These are phyloP conservation scores for Coturnix japonica DNA, from an alignment of 2,113 vertebrate genomes.

Conservation along the genomic window DNA sequence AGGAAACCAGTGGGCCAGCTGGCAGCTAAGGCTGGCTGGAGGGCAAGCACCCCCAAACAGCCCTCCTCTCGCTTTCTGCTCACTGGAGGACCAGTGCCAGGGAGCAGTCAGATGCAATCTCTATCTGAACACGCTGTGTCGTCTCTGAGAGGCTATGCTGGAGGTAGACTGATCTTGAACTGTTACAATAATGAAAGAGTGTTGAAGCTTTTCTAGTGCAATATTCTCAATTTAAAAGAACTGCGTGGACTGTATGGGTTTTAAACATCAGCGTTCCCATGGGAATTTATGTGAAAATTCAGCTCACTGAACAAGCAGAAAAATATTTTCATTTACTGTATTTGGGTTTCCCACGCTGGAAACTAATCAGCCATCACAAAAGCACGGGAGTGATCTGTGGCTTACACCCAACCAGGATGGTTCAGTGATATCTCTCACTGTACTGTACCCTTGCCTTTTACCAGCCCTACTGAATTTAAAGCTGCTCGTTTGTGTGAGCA, in stretches of 20 bases:
- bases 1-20: not conserved
- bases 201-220: not conserved
- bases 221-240: not conserved
- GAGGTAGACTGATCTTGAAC: not conserved
- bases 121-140: not conserved
- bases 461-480: not conserved
- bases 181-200: not conserved
- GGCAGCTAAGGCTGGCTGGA: not conserved
- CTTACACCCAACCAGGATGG: not conserved
- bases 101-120: not conserved
- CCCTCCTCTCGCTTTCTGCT: not conserved
- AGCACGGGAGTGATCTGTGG: not conserved
- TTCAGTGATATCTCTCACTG: not conserved
- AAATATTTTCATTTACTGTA: not conserved
- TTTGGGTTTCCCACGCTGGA: not conserved
- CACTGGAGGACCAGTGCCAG: not conserved
- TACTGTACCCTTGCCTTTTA: accelerated
- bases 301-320: not conserved
- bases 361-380: not conserved
- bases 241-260: not conserved
- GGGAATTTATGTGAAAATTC: not conserved
- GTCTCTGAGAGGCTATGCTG: not conserved
- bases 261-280: too few relatives aligned
- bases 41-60: not conserved
- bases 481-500: not conserved